These are phyloP conservation scores for Isurus oxyrinchus DNA, from an alignment of 2,113 vertebrate genomes.

Conservation along the genomic window DNA sequence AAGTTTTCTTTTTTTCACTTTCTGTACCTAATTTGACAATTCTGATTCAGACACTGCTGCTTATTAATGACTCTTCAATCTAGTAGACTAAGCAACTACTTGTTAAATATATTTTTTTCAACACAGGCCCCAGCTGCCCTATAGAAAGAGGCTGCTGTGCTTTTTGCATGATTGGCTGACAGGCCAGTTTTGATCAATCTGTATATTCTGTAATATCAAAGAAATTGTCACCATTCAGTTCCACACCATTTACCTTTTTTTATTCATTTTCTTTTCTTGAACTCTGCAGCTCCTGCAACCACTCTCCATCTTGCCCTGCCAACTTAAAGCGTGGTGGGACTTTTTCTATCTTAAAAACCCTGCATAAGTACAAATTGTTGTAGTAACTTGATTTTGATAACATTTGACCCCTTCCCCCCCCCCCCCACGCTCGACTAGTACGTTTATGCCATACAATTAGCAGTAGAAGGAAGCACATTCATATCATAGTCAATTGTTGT, in stretches of 20 bases:
- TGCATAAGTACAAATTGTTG: too few relatives aligned
- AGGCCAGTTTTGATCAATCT: not conserved
- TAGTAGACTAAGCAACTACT: not conserved
- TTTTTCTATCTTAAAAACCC: too few relatives aligned
- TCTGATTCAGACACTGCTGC: not conserved
- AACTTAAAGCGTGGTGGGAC: too few relatives aligned
- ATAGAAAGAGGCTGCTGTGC: not conserved
- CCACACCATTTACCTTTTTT: not conserved
- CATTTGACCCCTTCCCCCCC: not conserved
- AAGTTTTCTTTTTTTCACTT: not conserved
- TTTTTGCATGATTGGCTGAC: not conserved
- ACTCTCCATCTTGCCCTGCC: too few relatives aligned
- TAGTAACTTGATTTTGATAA: too few relatives aligned
- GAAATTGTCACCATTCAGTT: not conserved
- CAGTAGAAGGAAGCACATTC: not conserved
- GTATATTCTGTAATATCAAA: not conserved
- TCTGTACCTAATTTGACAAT: not conserved
- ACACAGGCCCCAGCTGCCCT: not conserved
- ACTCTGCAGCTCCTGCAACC: too few relatives aligned
- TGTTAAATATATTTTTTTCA: too few relatives aligned
- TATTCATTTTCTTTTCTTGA: not conserved
- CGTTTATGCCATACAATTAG: not conserved
- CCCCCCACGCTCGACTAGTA: not conserved
- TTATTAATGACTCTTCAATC: not conserved
- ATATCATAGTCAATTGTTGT: not conserved